These are phyloP conservation scores for Amblyjoppa proteus DNA, from an alignment of 2,888 invertebrate species.

Conservation along the genomic window DNA sequence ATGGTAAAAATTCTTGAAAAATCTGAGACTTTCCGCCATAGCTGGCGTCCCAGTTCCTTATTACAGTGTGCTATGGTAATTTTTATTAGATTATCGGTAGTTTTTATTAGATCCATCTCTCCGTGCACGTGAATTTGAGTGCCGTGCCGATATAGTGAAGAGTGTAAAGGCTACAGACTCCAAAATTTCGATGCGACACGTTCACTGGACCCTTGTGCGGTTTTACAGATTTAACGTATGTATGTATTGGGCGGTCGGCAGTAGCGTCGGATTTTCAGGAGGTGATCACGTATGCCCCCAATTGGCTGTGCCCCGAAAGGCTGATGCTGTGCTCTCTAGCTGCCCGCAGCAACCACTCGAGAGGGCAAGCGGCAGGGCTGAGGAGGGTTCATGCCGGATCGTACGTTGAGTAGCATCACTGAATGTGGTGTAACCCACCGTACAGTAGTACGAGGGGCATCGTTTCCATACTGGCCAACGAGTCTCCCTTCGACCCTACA, in stretches of 20 bases:
- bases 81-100: too few species aligned
- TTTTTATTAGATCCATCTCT: neutral
- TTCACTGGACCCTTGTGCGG: neutral
- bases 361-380: slow-evolving; percentile 23
- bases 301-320: slow-evolving; percentile 47
- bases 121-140: neutral
- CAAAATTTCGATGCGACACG: neutral
- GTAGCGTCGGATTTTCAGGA: slow-evolving; percentile 46
- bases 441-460: slow-evolving; percentile 3
- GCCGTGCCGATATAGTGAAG: neutral
- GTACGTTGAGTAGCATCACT: slow-evolving; percentile 48
- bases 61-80: too few species aligned
- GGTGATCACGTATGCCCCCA: slow-evolving; percentile 60
- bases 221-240: slow-evolving; percentile 1
- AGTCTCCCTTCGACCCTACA: slow-evolving; percentile 10
- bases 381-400: slow-evolving; percentile 30
- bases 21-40: too few species aligned
- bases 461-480: slow-evolving; percentile 5
- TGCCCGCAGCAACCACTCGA: slow-evolving; percentile 35
- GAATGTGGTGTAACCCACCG: slow-evolving; percentile 39
- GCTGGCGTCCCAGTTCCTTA: too few species aligned
- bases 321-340: slow-evolving; percentile 1
- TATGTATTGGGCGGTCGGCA: neutral
- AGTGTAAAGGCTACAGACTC: neutral
- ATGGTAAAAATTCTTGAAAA: too few species aligned